Conservation (phyloP, 2,113 vertebrate species). For the Pachypanchax playfairii region DNA sequence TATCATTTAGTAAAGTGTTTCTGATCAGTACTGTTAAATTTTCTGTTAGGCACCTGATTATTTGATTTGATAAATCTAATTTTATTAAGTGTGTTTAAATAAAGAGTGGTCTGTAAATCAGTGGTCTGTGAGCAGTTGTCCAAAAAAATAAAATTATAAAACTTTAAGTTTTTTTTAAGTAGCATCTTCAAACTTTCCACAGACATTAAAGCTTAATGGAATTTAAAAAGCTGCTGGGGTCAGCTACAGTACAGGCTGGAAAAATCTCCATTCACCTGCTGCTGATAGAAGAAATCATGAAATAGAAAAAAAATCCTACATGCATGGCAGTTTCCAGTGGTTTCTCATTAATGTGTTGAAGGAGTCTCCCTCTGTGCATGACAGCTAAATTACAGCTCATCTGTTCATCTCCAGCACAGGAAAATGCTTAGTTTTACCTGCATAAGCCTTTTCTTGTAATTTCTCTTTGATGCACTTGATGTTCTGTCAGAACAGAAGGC, state of each 20-base stretch:
- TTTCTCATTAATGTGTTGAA: background rate
- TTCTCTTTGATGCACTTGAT: constrained; percentile 15
- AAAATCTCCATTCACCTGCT: constrained; percentile 3
- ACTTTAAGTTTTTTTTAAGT: background rate
- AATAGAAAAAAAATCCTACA: constrained; percentile 9
- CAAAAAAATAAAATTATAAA: too few species aligned
- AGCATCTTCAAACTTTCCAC: background rate
- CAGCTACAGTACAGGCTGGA: background rate
- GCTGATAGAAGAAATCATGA: constrained; percentile 3
- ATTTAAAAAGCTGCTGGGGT: constrained; percentile 25
- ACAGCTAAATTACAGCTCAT: constrained; percentile 31
- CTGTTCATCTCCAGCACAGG: background rate
- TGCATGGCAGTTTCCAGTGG: background rate
- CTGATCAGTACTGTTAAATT: too few species aligned
- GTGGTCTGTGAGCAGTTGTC: too few species aligned
- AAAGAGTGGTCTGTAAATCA: too few species aligned
- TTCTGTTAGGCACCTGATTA: too few species aligned
- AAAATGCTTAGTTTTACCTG: constrained; percentile 25
- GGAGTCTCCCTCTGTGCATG: background rate
- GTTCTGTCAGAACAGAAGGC: background rate
- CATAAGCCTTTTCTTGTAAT: background rate
- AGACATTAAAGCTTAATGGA: constrained; percentile 24
- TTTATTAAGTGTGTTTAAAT: too few species aligned
- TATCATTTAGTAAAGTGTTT: too few species aligned
- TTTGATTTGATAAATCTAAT: too few species aligned